A percentile compares a stretch with the other conserved stretches of the same genome.
These are phyloP conservation scores for Pseudopipra pipra DNA, from an alignment of 2,113 vertebrate genomes.

Conservation along the genomic window DNA sequence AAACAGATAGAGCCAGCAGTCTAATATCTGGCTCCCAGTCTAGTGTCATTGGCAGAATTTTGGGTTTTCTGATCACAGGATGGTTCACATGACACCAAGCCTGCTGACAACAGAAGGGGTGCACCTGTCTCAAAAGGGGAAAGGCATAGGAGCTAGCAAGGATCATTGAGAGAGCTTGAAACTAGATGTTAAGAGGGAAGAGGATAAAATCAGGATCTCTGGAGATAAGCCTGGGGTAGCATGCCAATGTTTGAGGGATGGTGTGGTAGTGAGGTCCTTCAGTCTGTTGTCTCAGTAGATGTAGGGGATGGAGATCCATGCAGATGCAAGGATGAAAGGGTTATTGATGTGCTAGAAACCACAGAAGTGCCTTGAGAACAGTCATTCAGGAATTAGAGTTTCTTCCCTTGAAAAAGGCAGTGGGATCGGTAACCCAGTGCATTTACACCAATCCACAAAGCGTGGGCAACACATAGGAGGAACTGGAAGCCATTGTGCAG, in stretches of 20 bases:
- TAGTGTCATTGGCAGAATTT: not conserved
- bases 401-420: not conserved
- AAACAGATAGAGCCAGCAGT: not conserved
- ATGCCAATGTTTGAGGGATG: not conserved
- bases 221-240: not conserved
- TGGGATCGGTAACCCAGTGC: not conserved
- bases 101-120: not conserved
- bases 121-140: not conserved
- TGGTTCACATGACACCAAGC: not conserved
- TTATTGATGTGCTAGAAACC: not conserved
- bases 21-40: not conserved
- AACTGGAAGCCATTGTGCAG: not conserved
- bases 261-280: not conserved
- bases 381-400: not conserved
- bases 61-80: fast-evolving
- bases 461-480: not conserved
- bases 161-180: not conserved
- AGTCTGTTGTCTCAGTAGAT: not conserved
- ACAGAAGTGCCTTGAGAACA: not conserved
- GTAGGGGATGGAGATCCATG: not conserved
- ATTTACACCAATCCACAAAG: not conserved
- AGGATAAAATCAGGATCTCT: not conserved
- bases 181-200: not conserved
- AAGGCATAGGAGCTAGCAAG: not conserved
- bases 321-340: not conserved